phyloP scores from a whole-genome alignment of 2,113 vertebrate genomes.

The Chaetura pelagica region DNA sequence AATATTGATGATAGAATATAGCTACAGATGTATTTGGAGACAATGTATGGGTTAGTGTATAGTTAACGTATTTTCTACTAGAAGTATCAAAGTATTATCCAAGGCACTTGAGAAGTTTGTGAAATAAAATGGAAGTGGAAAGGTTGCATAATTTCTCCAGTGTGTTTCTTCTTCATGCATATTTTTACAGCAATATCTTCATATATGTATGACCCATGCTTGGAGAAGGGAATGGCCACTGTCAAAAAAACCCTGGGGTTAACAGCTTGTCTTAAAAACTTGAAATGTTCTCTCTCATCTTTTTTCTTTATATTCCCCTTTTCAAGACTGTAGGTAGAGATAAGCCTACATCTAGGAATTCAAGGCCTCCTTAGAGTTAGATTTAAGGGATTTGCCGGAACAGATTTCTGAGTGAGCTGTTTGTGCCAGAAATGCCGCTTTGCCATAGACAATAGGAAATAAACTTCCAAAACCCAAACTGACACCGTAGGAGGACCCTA shows the following conservation, averaged over 20 bases:
- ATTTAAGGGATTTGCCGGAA: neutral
- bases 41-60: neutral
- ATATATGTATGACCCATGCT: neutral
- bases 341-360: neutral
- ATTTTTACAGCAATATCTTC: neutral
- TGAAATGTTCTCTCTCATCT: neutral
- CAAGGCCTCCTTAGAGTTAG: neutral
- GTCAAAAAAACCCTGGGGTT: neutral
- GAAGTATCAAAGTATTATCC: neutral
- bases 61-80: neutral
- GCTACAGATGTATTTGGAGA: accelerated
- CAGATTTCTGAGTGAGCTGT: neutral
- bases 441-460: neutral
- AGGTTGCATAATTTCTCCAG: neutral
- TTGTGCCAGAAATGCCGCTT: neutral
- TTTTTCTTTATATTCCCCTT: neutral
- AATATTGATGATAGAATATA: neutral
- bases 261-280: neutral
- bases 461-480: neutral
- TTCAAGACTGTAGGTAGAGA: neutral
- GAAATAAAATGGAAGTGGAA: neutral
- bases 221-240: neutral
- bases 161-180: neutral
- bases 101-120: neutral
- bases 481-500: neutral